Conservation (phyloP, 2,888 invertebrate species). For the Nebria salina region DNA sequence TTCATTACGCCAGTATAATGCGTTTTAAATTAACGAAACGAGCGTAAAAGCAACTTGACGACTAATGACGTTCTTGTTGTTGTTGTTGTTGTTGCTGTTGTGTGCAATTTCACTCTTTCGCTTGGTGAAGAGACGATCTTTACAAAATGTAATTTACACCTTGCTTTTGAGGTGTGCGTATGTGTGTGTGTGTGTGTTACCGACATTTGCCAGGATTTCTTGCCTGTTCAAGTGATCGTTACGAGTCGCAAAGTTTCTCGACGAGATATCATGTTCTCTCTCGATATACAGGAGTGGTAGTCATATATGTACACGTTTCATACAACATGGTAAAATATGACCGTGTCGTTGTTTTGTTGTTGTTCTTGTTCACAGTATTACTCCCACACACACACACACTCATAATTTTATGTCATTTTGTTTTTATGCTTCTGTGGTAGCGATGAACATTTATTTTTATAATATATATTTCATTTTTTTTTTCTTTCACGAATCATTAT, state of each 20-base stretch:
- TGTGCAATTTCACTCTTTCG: conserved; percentile 23
- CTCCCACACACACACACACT: background rate
- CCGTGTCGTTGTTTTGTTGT: background rate
- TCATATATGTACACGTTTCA: background rate
- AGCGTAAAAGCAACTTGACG: conserved; percentile 41
- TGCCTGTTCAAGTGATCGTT: conserved; percentile 24
- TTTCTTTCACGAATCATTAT: no score
- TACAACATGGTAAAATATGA: background rate
- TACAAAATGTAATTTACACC: conserved; percentile 32
- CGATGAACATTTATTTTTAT: background rate
- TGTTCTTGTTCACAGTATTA: background rate
- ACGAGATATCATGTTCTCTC: conserved; percentile 14
- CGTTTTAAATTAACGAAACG: conserved; percentile 46
- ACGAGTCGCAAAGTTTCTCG: background rate
- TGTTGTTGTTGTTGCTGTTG: conserved; percentile 24
- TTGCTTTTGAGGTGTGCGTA: background rate
- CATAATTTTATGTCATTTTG: background rate
- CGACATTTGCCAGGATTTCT: conserved; percentile 34
- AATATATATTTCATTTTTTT: no score
- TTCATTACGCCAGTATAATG: conserved; percentile 41
- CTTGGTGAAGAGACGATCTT: conserved; percentile 27
- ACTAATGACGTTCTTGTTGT: conserved; percentile 43
- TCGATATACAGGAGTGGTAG: background rate
- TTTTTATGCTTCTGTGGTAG: background rate
- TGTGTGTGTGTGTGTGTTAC: conserved; percentile 24